A percentile compares a stretch with the other conserved stretches of the same genome.
Evolutionary conservation across 2,888 invertebrate species (phyloP).

Genomic region (Drosophila suboccidentalis): DNA sequence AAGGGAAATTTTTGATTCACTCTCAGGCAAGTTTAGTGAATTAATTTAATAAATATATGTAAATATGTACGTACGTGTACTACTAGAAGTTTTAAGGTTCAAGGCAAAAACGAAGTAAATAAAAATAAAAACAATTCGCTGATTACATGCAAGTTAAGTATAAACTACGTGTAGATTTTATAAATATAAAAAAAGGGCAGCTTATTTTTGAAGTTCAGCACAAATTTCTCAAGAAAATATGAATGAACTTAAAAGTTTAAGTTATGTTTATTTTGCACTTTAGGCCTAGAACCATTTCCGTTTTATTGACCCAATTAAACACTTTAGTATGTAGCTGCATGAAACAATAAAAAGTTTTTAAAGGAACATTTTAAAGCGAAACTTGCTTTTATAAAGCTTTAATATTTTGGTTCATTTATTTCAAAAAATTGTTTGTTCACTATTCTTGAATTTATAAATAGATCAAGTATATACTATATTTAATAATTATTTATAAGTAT

Average conservation of each 20-base stretch:
- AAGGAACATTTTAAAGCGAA: not conserved
- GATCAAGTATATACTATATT: not conserved
- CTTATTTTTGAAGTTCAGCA: conserved; percentile 6
- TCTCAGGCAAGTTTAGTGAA: not conserved
- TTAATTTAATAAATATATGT: too few relatives aligned
- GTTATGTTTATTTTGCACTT: conserved; percentile 6
- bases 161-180: not conserved
- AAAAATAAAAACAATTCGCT: conserved; percentile 6
- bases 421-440: not conserved
- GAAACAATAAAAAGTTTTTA: not conserved
- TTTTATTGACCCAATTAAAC: conserved; percentile 36
- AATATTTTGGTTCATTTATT: not conserved
- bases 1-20: not conserved
- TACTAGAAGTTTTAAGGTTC: not conserved
- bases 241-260: not conserved
- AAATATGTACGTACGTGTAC: too few relatives aligned
- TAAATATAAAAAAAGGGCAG: conserved; percentile 2
- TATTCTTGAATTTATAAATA: conserved; percentile 2
- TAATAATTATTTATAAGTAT: not conserved
- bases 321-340: not conserved
- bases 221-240: conserved; percentile 1
- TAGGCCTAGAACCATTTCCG: conserved; percentile 27
- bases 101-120: conserved; percentile 3
- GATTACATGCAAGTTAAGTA: conserved; percentile 13
- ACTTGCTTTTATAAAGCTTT: conserved; percentile 4